A percentile compares a stretch with the other conserved stretches of the same genome.
These are phyloP conservation scores for Metaphire vulgaris DNA, from an alignment of 1,140 invertebrate species.

Conservation along the genomic window DNA sequence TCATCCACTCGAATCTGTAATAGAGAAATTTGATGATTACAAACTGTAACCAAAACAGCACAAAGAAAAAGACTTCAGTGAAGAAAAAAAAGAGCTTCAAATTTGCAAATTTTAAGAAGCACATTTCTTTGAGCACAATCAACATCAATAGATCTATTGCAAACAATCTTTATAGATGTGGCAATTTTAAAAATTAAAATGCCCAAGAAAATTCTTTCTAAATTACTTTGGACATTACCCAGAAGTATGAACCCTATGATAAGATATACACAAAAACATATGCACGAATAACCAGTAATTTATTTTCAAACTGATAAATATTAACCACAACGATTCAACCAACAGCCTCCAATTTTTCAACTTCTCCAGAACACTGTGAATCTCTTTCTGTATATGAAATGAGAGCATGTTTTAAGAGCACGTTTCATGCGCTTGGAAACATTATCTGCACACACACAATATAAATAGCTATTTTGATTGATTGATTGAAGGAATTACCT, in stretches of 20 bases:
- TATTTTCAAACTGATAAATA: background rate
- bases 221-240: no score
- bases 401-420: no score
- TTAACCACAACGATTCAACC: background rate
- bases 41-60: no score
- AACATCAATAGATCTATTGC: background rate
- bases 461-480: background rate
- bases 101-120: no score
- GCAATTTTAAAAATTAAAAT: background rate
- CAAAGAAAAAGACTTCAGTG: background rate
- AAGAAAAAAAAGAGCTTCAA: background rate
- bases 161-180: background rate
- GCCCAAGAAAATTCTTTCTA: no score
- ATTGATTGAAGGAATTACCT: conserved; percentile 52
- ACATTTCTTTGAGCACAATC: no score
- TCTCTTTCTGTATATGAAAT: no score
- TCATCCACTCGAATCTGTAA: conserved; percentile 16
- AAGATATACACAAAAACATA: no score
- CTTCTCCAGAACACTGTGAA: no score
- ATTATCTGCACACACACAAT: background rate
- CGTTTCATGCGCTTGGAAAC: no score
- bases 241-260: no score
- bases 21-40: conserved; percentile 34
- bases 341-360: background rate
- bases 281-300: no score